Base-by-base conservation (phyloP, 2,113 vertebrate genomes). In the Scalopus aquaticus region DNA sequence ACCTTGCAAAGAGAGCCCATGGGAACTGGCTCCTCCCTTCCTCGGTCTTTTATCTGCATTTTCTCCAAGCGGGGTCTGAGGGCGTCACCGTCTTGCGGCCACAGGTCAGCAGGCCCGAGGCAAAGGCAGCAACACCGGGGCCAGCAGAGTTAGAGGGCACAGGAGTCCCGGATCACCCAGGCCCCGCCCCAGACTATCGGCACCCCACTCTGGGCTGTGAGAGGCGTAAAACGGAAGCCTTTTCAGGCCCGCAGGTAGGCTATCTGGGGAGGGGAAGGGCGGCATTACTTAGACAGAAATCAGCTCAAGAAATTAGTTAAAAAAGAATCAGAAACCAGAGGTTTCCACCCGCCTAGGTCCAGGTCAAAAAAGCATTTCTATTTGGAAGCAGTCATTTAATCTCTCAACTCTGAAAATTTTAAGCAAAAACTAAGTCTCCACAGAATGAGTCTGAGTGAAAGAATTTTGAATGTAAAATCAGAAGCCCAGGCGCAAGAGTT, bases 21-120 rank as follows among this genome's bases (percentile, higher is more conserved):
- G 3, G n/a, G 74, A 2, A 0, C 30, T 39, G 28, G 32, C 20
- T 0, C 0, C 0, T 44, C 78, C 30, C 44, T 42, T 15, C 3
- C 7, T 17, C 11, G 6, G 2, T 22, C 22, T 10, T 82, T n/a
- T 67, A 13, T 85, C 70, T 65, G 65, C 17, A 7, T 56, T 2
- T 35, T 22, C 73, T 44, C 20, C 78, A 86, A 28, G 2, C 11
- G 46, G 28, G 90, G 1, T 74, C 82, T 56, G 28, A 54, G 72
- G 30, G 3, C 51, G 44, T 32, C 0, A 0, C 70, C 88, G 9
- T 8, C 65, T 64, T 64, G 30, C 30, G 37, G 82, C 19, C 3
- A 6, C 24, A 24, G 42, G 39, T 58, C 37, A 15, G 20, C 5
- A 20, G 15, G 12, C 5, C 4, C 3, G 44, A 73, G n/a, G 30